phyloP scores from a whole-genome alignment of 2,113 vertebrate species.

The Acrocephalus kingi region DNA sequence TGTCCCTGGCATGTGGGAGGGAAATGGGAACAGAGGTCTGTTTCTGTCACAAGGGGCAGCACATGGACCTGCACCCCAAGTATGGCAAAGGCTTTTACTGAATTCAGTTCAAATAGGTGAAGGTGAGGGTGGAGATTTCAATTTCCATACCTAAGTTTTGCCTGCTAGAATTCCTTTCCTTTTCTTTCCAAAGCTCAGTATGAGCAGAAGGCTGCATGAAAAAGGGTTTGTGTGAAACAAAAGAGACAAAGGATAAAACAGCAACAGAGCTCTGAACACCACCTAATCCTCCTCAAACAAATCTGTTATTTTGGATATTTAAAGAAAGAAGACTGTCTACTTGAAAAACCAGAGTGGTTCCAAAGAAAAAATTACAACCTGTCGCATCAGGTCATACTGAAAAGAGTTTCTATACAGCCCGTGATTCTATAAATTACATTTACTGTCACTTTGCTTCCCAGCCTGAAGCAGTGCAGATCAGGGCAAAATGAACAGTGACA shows the following conservation, averaged over 20 bases:
- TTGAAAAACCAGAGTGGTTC: constrained; percentile 28
- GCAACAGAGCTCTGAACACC: background rate
- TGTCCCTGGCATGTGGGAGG: background rate
- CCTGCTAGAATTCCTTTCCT: background rate
- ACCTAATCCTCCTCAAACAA: constrained; percentile 41
- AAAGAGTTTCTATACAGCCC: constrained; percentile 15
- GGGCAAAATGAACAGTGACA: constrained; percentile 52
- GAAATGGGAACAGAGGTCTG: background rate
- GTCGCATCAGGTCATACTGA: constrained; percentile 18
- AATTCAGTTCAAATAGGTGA: background rate
- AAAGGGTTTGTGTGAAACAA: constrained; percentile 11
- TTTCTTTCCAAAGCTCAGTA: background rate
- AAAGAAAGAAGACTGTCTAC: constrained; percentile 31
- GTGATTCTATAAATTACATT: constrained; percentile 54
- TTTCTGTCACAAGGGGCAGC: background rate
- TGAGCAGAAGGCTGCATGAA: background rate
- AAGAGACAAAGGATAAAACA: constrained; percentile 14
- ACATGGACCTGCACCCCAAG: background rate
- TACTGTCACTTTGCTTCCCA: constrained; percentile 49
- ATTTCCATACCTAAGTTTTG: background rate
- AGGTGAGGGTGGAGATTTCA: background rate
- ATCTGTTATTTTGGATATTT: constrained; percentile 58
- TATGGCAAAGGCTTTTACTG: background rate
- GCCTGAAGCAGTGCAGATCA: background rate
- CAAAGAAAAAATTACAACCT: background rate